Percentiles rank a stretch among this genome's conserved stretches.
Conservation (phyloP, 2,113 vertebrate species). For the Lophochroa leadbeateri region DNA sequence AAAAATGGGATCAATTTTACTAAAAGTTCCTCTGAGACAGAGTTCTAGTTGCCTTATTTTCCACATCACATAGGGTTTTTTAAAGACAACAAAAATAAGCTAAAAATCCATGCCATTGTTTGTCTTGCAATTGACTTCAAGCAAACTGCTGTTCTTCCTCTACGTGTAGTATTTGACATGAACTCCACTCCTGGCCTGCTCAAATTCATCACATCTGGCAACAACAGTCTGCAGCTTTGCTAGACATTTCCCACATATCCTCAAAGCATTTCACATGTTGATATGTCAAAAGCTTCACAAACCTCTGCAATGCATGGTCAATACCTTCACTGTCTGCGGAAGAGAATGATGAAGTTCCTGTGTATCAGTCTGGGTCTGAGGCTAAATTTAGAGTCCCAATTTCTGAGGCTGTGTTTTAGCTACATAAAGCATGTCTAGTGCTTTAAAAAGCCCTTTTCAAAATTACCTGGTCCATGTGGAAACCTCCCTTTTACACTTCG, state of each 20-base stretch:
- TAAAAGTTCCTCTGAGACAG: not conserved
- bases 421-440: not conserved
- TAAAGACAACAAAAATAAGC: not conserved
- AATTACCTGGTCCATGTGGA: not conserved
- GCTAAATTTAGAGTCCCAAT: not conserved
- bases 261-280: not conserved
- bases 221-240: not conserved
- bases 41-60: not conserved
- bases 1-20: not conserved
- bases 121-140: not conserved
- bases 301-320: not conserved
- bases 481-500: not conserved
- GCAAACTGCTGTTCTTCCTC: not conserved
- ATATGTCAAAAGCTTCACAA: not conserved
- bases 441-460: not conserved
- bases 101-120: not conserved
- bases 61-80: not conserved
- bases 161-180: not conserved
- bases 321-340: not conserved
- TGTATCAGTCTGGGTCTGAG: not conserved
- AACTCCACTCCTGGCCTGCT: not conserved
- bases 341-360: not conserved
- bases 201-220: not conserved
- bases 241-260: not conserved
- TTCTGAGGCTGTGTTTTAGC: not conserved